Conservation (phyloP, 2,113 vertebrate species). For the Onychorhynchus coronatus region DNA sequence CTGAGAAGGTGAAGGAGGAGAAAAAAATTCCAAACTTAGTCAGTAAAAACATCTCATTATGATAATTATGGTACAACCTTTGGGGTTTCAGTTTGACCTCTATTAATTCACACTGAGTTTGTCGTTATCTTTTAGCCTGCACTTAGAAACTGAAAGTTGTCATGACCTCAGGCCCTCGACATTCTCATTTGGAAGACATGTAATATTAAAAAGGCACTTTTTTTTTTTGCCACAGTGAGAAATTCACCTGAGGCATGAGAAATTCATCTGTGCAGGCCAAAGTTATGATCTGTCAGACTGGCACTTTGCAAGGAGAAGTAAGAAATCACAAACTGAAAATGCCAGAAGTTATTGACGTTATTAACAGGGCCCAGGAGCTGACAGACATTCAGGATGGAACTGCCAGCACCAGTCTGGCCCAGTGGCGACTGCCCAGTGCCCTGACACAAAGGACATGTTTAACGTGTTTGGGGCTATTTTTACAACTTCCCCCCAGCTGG, state of each 20-base stretch:
- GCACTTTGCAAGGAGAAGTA: background rate
- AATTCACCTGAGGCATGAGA: background rate
- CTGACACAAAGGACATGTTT: rapidly evolving
- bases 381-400: background rate
- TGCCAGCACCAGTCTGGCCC: background rate
- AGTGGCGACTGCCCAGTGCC: background rate
- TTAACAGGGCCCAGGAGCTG: background rate
- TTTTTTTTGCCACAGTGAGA: background rate
- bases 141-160: background rate
- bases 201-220: background rate
- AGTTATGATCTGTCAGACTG: background rate
- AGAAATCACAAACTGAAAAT: background rate
- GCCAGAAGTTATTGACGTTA: background rate
- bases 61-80: background rate
- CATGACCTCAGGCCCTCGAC: background rate
- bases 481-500: background rate
- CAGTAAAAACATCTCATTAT: background rate
- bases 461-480: background rate
- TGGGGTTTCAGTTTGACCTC: background rate
- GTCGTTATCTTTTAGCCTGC: background rate
- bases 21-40: background rate
- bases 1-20: background rate
- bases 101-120: background rate
- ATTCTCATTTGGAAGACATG: background rate
- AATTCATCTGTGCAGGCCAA: background rate